Evolutionary conservation across 2,797 vertebrate genomes (phyloP).

Genomic region (Macrochelys suwanniensis): DNA sequence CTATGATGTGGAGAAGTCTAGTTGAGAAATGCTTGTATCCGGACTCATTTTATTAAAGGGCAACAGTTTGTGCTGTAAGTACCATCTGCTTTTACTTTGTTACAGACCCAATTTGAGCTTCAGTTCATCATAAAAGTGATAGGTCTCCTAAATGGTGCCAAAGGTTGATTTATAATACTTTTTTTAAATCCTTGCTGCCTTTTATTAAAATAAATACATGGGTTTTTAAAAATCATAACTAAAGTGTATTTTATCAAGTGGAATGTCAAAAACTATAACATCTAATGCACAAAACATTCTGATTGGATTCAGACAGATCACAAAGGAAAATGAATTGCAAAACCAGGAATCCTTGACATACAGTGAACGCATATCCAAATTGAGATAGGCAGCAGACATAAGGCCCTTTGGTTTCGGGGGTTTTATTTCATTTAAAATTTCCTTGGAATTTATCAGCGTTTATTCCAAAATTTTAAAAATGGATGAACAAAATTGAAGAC

Average conservation of each 20-base stretch:
- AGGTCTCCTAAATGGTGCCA: slow-evolving; percentile 39
- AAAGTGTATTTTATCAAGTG: not conserved
- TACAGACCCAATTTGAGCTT: slow-evolving; percentile 33
- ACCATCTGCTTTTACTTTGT: slow-evolving; percentile 61
- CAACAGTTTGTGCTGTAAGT: not conserved
- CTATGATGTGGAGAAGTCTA: slow-evolving; percentile 4
- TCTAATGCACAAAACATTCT: not conserved
- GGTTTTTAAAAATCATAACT: not conserved
- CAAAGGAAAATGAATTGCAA: not conserved
- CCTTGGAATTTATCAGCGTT: not conserved
- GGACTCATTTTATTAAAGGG: not conserved
- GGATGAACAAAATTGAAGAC: not conserved
- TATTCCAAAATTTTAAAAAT: not conserved
- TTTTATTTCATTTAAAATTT: not conserved
- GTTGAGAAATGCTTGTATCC: not conserved
- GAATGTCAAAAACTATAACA: not conserved
- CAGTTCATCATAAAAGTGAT: slow-evolving; percentile 41
- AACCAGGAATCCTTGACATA: not conserved
- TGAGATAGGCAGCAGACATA: not conserved
- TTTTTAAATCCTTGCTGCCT: not conserved
- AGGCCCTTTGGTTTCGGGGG: not conserved
- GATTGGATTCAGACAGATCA: not conserved
- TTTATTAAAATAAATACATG: slow-evolving; percentile 12
- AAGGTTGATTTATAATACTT: slow-evolving; percentile 25
- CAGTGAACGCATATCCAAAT: not conserved